Conservation (phyloP, 2,888 invertebrate species). For the Zaprionus obscuricornis region DNA sequence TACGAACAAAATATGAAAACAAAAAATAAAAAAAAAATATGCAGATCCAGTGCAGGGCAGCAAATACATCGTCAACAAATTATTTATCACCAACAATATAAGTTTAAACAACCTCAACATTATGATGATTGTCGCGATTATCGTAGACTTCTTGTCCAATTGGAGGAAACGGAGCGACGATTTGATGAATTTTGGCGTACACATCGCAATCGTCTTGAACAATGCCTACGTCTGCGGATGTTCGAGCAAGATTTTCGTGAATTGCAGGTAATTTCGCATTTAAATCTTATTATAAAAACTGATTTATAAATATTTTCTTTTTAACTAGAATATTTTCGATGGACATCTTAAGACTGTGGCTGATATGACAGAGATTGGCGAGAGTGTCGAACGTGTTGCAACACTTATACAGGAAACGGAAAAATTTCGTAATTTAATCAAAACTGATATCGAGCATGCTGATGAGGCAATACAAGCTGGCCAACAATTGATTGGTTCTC, state of each 20-base stretch:
- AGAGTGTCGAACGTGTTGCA: constrained; percentile 92
- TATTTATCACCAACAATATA: constrained; percentile 82
- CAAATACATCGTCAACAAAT: constrained; percentile 80
- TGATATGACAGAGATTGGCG: constrained; percentile 95
- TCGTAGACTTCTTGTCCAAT: constrained; percentile 92
- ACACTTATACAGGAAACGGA: constrained; percentile 90
- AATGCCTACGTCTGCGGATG: constrained; percentile 94
- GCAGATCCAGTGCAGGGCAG: constrained; percentile 84
- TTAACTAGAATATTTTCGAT: constrained; percentile 88
- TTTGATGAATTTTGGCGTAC: constrained; percentile 98
- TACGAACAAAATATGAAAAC: constrained; percentile 34
- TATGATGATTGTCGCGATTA: constrained; percentile 84
- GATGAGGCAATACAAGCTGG: constrained; percentile 91
- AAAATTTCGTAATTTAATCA: constrained; percentile 90
- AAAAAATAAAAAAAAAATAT: constrained; percentile 39
- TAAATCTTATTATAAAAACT: neutral
- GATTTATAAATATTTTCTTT: neutral
- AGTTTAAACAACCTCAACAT: constrained; percentile 81
- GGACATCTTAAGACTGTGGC: constrained; percentile 90
- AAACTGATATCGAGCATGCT: constrained; percentile 92
- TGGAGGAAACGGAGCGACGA: constrained; percentile 96
- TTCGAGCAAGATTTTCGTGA: constrained; percentile 98
- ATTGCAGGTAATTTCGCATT: constrained; percentile 89
- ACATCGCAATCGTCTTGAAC: constrained; percentile 94
- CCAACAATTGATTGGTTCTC: constrained; percentile 91